Base-by-base conservation (phyloP, 2,888 invertebrate species). In the Agonum fuliginosum region DNA sequence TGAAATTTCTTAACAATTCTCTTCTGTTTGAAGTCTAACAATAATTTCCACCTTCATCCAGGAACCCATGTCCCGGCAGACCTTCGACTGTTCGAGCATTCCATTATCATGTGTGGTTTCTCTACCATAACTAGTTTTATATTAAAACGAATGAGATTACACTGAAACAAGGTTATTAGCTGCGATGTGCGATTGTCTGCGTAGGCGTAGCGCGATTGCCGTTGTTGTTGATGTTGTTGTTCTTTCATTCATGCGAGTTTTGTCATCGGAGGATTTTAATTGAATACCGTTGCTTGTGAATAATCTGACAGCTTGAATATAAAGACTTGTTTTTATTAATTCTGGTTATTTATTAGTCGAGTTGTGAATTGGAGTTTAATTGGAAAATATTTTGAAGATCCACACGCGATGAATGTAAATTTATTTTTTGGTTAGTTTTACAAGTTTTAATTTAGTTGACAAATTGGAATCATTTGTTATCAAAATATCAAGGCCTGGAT, bases 121-220 rank as follows among this genome's bases (percentile, higher is more conserved):
- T 58, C n/a, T 65, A 30, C 43, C 70, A 43, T 43, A 70, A 70
- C 70, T 48, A 70, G 70, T 48, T 70, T 46, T 48, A 48, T 70
- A 70, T 48, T 46, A 46, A 43, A 43, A 14, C 70, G 70, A 46
- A 70, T 70, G 27, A 24, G 43, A 24, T 70, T 43, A 70, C 19
- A 17, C 70, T 70, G 12, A 43, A 70, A 70, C 70, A 70, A 70
- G 70, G 70, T 46, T 70, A 70, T 70, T 46, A 70, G 43, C 43
- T 41, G 41, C 27, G 30, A 62, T 34, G 19, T 62, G 67, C 19
- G 37, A 20, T 43, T 22, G 67, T 19, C 5, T 70, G 70, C 24
- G 70, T 70, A 14, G 70, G 70, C 24, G 70, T 70, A 3, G 48
- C 14, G 12, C 20, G 14, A 41, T 22, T 5, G 14, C n/a, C n/a